Base-by-base conservation (phyloP, 2,888 invertebrate species). In the Empis stercorea region DNA sequence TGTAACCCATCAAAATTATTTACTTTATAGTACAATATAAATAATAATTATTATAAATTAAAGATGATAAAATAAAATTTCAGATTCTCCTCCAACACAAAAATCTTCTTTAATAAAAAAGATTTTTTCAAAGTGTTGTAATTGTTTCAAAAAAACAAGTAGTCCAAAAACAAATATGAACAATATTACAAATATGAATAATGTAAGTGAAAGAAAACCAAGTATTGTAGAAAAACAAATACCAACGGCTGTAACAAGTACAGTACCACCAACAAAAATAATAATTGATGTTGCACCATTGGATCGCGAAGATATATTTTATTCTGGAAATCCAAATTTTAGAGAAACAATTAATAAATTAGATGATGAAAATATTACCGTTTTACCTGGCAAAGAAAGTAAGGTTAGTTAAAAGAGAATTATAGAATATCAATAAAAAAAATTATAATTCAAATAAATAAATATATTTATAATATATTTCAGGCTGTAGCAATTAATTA, bases 251-350 rank as follows among this genome's bases (percentile, higher is more conserved):
- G 17, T 13, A 1, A 10, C 9, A 44, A n/a, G 10, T 3, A 10
- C 6, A 3, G 20, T 27, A 13, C 58, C 55, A 7, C 56, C 47
- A n/a, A n/a, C n/a, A 7, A 55, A 49, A 23, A 56, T 54, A 42
- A 41, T 64, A 0, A 59, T 65, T 10, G 55, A 53, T 2, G 51
- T 57, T 3, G 60, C 60, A 52, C 82, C 82, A 0, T 66, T 85
- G 55, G 80, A 81, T 60, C 71, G 80, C 43, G 78, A 80, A 53
- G 85, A 86, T 59, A 80, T 84, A 45, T 82, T 84, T 64, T 85
- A 79, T 17, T 59, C 58, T 1, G 64, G 64, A 0, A 56, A 56
- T 1, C 56, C 55, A 0, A 56, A 57, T 0, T 61, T 59, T 23
- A 17, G 38, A 38, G 34, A 10, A 16, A 34, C 1, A 4, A 17